Conservation (phyloP, 2,888 invertebrate species). For the Blera fallax region DNA sequence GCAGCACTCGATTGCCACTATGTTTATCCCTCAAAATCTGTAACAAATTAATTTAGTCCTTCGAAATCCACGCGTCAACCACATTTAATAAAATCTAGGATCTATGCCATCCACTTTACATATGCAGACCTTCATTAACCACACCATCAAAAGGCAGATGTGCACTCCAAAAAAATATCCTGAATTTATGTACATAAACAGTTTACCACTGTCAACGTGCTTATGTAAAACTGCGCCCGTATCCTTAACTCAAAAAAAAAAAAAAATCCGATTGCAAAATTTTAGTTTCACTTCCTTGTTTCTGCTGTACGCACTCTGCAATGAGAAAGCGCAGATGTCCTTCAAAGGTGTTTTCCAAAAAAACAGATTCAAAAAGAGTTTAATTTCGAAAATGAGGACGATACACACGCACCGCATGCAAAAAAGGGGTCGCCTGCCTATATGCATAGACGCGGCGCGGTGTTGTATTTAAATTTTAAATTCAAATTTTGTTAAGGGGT, state of each 20-base stretch:
- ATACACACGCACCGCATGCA: constrained; percentile 73
- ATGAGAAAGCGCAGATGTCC: constrained; percentile 79
- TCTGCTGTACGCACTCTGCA: constrained; percentile 32
- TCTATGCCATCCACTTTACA: constrained; percentile 47
- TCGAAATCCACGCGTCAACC: constrained; percentile 43
- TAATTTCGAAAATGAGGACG: constrained; percentile 69
- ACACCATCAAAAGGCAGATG: constrained; percentile 48
- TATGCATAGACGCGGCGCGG: constrained; percentile 23
- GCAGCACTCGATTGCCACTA: neutral
- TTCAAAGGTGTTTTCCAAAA: constrained; percentile 76
- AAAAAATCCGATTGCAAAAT: constrained; percentile 70
- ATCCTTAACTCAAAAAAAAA: constrained; percentile 59
- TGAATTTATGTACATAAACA: constrained; percentile 39
- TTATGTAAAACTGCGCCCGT: constrained; percentile 57
- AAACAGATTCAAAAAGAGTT: constrained; percentile 65
- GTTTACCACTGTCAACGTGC: constrained; percentile 28
- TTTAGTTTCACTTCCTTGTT: constrained; percentile 69
- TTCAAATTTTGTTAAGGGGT: constrained; percentile 66
- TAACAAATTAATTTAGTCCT: constrained; percentile 48
- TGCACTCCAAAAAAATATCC: constrained; percentile 8
- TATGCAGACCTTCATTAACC: constrained; percentile 27
- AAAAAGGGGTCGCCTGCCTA: constrained; percentile 75
- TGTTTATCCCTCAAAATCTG: constrained; percentile 8
- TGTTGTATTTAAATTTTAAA: constrained; percentile 70
- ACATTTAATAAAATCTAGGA: constrained; percentile 37